These are phyloP conservation scores for Automeris io DNA, from an alignment of 2,888 invertebrate genomes.

Conservation along the genomic window DNA sequence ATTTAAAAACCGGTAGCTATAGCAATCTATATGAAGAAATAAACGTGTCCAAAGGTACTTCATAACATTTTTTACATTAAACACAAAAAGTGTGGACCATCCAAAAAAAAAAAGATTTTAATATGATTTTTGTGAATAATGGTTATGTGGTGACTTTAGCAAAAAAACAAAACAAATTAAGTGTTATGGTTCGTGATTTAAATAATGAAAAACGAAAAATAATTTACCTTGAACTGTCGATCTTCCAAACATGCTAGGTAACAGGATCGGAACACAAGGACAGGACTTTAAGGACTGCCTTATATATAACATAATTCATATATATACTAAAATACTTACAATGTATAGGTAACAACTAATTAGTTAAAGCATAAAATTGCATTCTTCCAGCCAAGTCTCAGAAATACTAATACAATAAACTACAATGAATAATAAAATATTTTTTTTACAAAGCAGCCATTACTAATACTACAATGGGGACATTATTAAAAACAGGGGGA, in stretches of 20 bases:
- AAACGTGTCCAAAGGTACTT: too few species aligned
- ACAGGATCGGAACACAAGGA: slow-evolving; percentile 41
- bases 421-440: slow-evolving; percentile 4
- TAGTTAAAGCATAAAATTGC: slow-evolving; percentile 37
- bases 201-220: slow-evolving; percentile 40
- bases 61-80: too few species aligned
- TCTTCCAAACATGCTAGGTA: slow-evolving; percentile 71
- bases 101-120: too few species aligned
- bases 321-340: slow-evolving; percentile 31
- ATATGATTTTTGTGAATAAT: too few species aligned
- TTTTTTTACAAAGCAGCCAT: too few species aligned
- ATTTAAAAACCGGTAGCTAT: too few species aligned
- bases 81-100: neutral
- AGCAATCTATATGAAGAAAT: too few species aligned
- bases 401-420: slow-evolving; percentile 1
- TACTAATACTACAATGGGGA: too few species aligned
- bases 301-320: slow-evolving; percentile 16
- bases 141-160: neutral
- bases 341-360: slow-evolving; percentile 35
- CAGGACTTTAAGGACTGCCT: slow-evolving; percentile 34
- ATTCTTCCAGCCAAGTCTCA: neutral
- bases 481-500: too few species aligned
- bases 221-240: slow-evolving; percentile 63
- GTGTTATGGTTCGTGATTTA: neutral
- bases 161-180: neutral